These are phyloP conservation scores for Magallana gigas DNA, from an alignment of 1,140 invertebrate species.

Conservation along the genomic window DNA sequence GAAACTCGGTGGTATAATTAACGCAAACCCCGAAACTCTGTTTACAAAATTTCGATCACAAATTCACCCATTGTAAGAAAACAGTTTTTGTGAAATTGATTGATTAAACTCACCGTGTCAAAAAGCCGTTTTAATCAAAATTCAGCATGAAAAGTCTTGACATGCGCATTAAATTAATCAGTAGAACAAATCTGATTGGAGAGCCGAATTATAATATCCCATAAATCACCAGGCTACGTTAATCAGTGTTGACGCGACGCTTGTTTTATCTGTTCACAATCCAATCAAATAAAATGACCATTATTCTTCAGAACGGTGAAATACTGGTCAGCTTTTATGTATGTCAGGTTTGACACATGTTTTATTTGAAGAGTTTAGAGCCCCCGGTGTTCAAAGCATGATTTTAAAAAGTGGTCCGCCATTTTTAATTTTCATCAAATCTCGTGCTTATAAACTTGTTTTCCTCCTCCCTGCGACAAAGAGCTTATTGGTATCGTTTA, in stretches of 20 bases:
- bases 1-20: background rate
- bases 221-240: background rate
- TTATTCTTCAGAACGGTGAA: background rate
- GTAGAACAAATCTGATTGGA: conserved; percentile 16
- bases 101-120: conserved; percentile 21
- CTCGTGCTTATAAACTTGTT: background rate
- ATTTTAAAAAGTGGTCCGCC: too few relatives aligned
- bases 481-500: background rate
- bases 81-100: conserved; percentile 15
- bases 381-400: background rate
- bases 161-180: conserved; percentile 19
- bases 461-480: background rate
- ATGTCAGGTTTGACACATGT: conserved; percentile 7
- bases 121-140: conserved; percentile 24
- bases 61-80: conserved; percentile 5
- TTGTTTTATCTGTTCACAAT: conserved; percentile 23
- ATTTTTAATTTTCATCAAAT: background rate
- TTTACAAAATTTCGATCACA: background rate
- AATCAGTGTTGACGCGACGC: background rate
- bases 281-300: conserved; percentile 27
- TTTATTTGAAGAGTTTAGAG: background rate
- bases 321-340: background rate
- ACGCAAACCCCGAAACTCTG: background rate
- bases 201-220: conserved; percentile 4
- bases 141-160: conserved; percentile 27